These are phyloP conservation scores for Paramisgurnus dabryanus DNA, from an alignment of 2,113 vertebrate genomes.

Conservation along the genomic window DNA sequence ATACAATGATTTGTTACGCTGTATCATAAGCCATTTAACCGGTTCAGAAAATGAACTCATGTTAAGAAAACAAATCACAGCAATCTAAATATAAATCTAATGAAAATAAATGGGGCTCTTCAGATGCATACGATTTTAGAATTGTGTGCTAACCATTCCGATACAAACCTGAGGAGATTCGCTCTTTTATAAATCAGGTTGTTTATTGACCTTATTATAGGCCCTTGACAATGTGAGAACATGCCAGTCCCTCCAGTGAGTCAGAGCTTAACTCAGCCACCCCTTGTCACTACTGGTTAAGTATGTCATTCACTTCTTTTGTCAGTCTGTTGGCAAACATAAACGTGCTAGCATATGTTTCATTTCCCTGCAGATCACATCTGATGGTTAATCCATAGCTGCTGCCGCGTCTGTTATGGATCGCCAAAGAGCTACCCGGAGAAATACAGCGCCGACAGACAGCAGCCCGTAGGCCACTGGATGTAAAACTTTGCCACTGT, in stretches of 20 bases:
- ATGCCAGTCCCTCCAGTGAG: constrained; percentile 5
- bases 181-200: constrained; percentile 30
- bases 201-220: constrained; percentile 41
- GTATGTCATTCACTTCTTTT: constrained; percentile 26
- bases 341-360: constrained; percentile 33
- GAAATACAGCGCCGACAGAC: constrained; percentile 8
- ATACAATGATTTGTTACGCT: neutral
- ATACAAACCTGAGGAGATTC: neutral
- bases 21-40: neutral
- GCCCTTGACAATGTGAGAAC: constrained; percentile 9
- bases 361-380: constrained; percentile 38
- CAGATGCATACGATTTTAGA: neutral
- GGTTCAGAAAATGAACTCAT: neutral
- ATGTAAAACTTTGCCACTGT: neutral
- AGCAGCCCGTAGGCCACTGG: neutral
- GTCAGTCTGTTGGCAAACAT: constrained; percentile 44
- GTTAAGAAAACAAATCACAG: constrained; percentile 9
- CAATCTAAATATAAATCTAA: neutral
- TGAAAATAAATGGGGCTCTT: neutral
- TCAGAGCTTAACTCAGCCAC: constrained; percentile 1
- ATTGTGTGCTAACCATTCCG: neutral
- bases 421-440: neutral
- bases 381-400: constrained; percentile 21
- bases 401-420: constrained; percentile 34
- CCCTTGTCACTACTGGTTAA: constrained; percentile 38